Evolutionary conservation across 2,888 invertebrate species (phyloP).

Genomic region (Endotricha flammealis): DNA sequence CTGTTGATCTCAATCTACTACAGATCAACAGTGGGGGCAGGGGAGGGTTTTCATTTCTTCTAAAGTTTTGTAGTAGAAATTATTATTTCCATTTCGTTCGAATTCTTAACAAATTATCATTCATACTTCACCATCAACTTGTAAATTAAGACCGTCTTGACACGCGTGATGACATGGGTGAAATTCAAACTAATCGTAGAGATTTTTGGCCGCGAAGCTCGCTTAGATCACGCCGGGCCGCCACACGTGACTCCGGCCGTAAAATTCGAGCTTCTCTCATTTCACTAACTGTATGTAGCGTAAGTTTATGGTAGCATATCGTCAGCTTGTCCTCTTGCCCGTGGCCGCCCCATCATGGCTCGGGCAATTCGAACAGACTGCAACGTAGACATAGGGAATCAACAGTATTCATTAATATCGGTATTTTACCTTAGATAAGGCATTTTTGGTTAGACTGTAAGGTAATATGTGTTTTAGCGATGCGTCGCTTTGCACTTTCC

Average conservation of each 20-base stretch:
- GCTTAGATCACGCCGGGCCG: neutral
- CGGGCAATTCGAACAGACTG: slow-evolving; percentile 29
- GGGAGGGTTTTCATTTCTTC: neutral
- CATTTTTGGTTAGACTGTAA: slow-evolving; percentile 33
- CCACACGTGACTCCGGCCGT: neutral
- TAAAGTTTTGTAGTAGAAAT: neutral
- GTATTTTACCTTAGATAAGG: slow-evolving; percentile 43
- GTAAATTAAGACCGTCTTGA: no score
- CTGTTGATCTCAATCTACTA: slow-evolving; percentile 1
- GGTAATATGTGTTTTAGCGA: slow-evolving; percentile 33
- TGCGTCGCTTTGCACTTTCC: slow-evolving; percentile 38
- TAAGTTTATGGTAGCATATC: slow-evolving; percentile 5
- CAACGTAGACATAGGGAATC: slow-evolving; percentile 30
- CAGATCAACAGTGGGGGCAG: slow-evolving; percentile 2
- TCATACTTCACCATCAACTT: no score
- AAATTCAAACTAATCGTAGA: neutral
- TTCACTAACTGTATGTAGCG: neutral
- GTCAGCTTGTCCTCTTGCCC: slow-evolving; percentile 12
- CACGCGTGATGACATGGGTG: no score
- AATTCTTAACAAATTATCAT: no score
- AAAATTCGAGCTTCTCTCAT: slow-evolving; percentile 4
- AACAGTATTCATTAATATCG: slow-evolving; percentile 43
- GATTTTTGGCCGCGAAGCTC: neutral
- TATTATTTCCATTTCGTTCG: no score
- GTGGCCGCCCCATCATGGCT: slow-evolving; percentile 8